A percentile compares a stretch with the other conserved stretches of the same genome.
These are phyloP conservation scores for Strix aluco DNA, from an alignment of 2,113 vertebrate genomes.

Conservation along the genomic window DNA sequence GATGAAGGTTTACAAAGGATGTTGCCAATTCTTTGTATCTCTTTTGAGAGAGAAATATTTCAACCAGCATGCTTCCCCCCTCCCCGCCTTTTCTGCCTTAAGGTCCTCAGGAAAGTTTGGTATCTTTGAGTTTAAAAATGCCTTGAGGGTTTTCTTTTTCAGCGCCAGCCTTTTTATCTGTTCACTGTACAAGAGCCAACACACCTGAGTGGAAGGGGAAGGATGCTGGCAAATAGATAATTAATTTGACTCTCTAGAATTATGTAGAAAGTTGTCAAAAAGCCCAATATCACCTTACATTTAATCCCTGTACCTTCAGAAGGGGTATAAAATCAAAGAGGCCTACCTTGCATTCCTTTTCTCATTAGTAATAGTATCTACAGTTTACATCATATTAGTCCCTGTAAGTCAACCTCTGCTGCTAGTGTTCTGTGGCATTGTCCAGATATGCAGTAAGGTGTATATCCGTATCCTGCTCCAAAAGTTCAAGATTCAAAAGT, in stretches of 20 bases:
- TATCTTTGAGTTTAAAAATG: neutral
- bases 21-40: neutral
- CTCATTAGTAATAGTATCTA: neutral
- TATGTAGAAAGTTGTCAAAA: neutral
- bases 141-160: neutral
- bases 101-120: neutral
- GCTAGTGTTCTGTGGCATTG: neutral
- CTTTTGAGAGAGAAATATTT: neutral
- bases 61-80: neutral
- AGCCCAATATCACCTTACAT: neutral
- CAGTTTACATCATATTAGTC: neutral
- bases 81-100: neutral
- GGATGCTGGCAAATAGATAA: neutral
- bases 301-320: neutral
- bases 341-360: neutral
- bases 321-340: neutral
- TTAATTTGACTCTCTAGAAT: neutral
- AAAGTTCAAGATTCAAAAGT: neutral
- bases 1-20: neutral
- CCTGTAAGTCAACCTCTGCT: neutral
- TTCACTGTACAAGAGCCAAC: neutral
- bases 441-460: neutral
- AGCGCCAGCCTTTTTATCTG: neutral
- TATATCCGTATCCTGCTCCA: neutral
- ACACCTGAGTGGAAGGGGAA: neutral